A percentile compares a stretch with the other conserved stretches of the same genome.
phyloP scores from a whole-genome alignment of 2,888 invertebrate species.

The Pammene aurita region DNA sequence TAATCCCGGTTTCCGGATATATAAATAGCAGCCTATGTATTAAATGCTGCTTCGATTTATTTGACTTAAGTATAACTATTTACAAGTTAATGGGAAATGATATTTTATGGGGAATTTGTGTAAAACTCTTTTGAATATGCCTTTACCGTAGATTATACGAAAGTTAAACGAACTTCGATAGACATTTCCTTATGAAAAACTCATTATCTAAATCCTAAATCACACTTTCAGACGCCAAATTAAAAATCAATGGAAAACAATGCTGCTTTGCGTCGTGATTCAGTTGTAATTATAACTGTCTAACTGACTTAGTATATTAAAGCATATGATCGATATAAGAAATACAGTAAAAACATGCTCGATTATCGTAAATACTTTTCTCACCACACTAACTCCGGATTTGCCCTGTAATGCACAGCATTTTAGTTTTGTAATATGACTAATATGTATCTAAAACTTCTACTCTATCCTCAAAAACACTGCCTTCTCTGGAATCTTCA shows the following conservation, averaged over 20 bases:
- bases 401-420: constrained; percentile 74
- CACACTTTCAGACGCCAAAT: constrained; percentile 32
- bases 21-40: too few relatives aligned
- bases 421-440: constrained; percentile 59
- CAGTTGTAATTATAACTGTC: constrained; percentile 1
- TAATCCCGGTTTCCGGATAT: too few relatives aligned
- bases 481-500: too few relatives aligned
- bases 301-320: constrained; percentile 31
- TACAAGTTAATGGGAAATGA: too few relatives aligned
- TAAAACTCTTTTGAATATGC: background rate
- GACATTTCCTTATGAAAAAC: constrained; percentile 19
- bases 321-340: constrained; percentile 41
- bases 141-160: background rate
- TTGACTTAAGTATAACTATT: too few relatives aligned
- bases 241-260: constrained; percentile 24
- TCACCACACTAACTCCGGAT: constrained; percentile 76
- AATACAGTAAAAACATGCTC: constrained; percentile 63
- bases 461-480: constrained; percentile 11
- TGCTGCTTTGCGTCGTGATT: constrained; percentile 20
- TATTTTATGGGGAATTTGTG: too few relatives aligned
- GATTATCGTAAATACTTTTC: constrained; percentile 61
- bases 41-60: too few relatives aligned
- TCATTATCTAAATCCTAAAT: constrained; percentile 28
- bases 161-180: constrained; percentile 6
- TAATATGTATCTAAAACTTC: constrained; percentile 49